Evolutionary conservation across 2,113 vertebrate genomes (phyloP), one percentile per base, ranked within the genome.

Genomic region (Leucoraja erinaceus): DNA sequence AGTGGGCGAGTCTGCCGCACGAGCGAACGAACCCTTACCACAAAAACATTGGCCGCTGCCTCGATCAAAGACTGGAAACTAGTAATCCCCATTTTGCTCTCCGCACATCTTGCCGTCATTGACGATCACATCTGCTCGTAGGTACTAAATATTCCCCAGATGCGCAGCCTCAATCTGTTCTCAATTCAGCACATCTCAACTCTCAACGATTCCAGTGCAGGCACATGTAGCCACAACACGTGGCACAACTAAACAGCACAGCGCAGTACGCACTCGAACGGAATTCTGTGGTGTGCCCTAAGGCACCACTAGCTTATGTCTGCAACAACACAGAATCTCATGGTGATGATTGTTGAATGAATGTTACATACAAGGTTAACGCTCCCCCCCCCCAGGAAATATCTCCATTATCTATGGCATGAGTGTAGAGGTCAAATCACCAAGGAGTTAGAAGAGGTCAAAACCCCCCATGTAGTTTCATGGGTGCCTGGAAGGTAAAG

Each of bases 401-500:
- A 63, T 61, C 18, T 16, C n/a, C n/a, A 88, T 88, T 63, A 88
- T 88, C 56, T 88, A 63, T 16, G 28, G 59, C 61, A 88, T 28
- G n/a, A 31, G 28, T 63, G 83, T 63, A 63, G 11, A 3, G 83
- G 83, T 88, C 83, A 88, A 63, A 66, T 88, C 83, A 88, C 61
- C 28, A 66, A 33, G 83, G 59, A 88, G 59, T 88, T 88, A 31
- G 31, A 88, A 16, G 14, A 3, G 59, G 83, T 18, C 83, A 66
- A 28, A 88, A 31, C n/a, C 59, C n/a, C 83, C 59, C 83, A 66
- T 66, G 83, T 88, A 63, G 83, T 66, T 88, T 88, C 31, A 56
- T 66, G 83, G 83, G 83, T 88, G 59, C 83, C 83, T 88, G 59
- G 59, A 88, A 88, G 83, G 56, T 88, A 88, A 88, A 88, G 63